Evolutionary conservation across 2,113 vertebrate species (phyloP).

Genomic region (Mesocricetus auratus): DNA sequence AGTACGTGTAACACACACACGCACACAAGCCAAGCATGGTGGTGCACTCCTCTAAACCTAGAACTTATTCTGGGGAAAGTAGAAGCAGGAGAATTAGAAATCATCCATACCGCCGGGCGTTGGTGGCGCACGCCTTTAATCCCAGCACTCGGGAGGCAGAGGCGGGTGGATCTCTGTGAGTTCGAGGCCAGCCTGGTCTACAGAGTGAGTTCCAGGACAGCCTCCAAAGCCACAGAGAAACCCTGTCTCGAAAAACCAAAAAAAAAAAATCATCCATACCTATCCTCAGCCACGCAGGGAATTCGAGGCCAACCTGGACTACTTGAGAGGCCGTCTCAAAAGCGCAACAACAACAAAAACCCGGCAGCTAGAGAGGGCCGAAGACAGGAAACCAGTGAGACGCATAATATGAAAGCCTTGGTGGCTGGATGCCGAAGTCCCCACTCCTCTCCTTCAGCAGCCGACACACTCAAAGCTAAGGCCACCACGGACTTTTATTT

Average conservation of each 20-base stretch:
- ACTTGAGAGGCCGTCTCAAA: neutral
- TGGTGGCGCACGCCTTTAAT: too few relatives aligned
- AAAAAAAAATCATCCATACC: too few relatives aligned
- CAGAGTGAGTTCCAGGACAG: too few relatives aligned
- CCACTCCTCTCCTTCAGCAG: neutral
- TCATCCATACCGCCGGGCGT: too few relatives aligned
- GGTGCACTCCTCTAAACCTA: neutral
- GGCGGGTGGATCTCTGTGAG: too few relatives aligned
- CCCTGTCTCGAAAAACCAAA: too few relatives aligned
- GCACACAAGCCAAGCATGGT: neutral
- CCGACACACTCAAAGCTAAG: slow-evolving; percentile 43
- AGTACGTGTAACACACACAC: neutral
- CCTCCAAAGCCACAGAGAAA: too few relatives aligned
- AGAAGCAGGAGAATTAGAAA: neutral
- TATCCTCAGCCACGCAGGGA: neutral
- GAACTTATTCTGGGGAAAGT: neutral
- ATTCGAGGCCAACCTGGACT: neutral
- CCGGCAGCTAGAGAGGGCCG: neutral
- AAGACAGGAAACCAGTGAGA: neutral
- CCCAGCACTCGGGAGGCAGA: too few relatives aligned
- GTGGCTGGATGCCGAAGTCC: neutral
- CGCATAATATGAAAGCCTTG: neutral
- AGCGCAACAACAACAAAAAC: neutral
- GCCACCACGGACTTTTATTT: slow-evolving; percentile 77
- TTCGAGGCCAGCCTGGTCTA: too few relatives aligned